These are phyloP conservation scores for Lepidostoma basale DNA, from an alignment of 1,140 invertebrate species.

Conservation along the genomic window DNA sequence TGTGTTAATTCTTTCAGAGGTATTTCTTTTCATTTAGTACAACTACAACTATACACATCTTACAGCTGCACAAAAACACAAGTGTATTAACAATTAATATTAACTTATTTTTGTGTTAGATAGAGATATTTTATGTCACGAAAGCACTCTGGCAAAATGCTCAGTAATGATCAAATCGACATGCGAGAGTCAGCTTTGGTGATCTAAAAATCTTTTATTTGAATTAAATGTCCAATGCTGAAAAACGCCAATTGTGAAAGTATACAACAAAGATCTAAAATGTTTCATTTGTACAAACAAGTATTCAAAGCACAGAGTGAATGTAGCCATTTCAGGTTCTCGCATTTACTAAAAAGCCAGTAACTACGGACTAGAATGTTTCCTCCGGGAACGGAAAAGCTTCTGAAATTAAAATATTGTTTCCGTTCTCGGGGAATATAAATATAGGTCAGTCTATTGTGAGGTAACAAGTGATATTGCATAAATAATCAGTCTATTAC, in stretches of 20 bases:
- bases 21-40: slow-evolving; percentile 3
- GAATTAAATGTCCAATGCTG: too few relatives aligned
- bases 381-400: slow-evolving; percentile 13
- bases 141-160: too few relatives aligned
- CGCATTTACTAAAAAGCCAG: slow-evolving; percentile 2
- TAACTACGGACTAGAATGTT: slow-evolving; percentile 37
- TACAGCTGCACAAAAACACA: slow-evolving; percentile 23
- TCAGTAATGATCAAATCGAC: too few relatives aligned
- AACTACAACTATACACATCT: slow-evolving; percentile 7
- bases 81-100: slow-evolving; percentile 32
- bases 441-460: slow-evolving; percentile 44
- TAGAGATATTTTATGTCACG: too few relatives aligned
- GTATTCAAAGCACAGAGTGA: not conserved
- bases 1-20: slow-evolving; percentile 2
- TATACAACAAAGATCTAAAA: too few relatives aligned
- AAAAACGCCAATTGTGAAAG: too few relatives aligned
- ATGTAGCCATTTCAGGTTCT: not conserved
- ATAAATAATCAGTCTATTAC: slow-evolving; percentile 45
- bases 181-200: too few relatives aligned
- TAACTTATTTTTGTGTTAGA: too few relatives aligned
- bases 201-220: too few relatives aligned
- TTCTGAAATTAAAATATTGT: slow-evolving; percentile 35
- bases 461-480: slow-evolving; percentile 45
- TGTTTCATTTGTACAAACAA: too few relatives aligned
- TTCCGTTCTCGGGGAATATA: slow-evolving; percentile 3